Percentiles rank a stretch among this genome's conserved stretches.
These are phyloP conservation scores for Caiman crocodilus DNA, from an alignment of 2,797 vertebrate species.

Conservation along the genomic window DNA sequence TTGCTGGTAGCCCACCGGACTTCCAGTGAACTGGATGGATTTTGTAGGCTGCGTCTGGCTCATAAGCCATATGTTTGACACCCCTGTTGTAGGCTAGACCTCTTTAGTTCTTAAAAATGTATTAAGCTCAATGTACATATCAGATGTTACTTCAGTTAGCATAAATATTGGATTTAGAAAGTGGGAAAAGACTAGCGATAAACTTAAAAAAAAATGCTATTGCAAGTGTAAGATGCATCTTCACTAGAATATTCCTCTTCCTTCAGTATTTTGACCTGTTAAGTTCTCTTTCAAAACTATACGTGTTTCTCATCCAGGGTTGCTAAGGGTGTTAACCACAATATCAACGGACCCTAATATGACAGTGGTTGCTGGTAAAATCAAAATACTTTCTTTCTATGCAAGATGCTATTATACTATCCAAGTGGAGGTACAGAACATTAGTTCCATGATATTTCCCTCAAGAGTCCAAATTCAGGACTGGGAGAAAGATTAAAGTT, in stretches of 20 bases:
- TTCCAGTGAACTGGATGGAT: too few species aligned
- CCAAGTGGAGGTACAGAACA: neutral
- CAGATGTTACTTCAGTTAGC: too few species aligned
- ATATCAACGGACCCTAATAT: neutral
- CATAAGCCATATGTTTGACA: too few species aligned
- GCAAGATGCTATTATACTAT: neutral
- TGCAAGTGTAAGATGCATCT: neutral
- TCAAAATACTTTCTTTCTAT: too few species aligned
- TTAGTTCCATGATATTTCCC: neutral
- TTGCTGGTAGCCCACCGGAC: too few species aligned
- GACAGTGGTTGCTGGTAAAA: neutral
- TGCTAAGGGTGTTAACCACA: neutral
- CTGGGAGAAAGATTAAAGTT: neutral
- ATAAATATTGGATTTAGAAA: neutral
- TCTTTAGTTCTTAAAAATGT: too few species aligned
- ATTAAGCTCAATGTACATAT: too few species aligned
- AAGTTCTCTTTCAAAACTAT: neutral
- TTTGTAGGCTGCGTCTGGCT: too few species aligned
- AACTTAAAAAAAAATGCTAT: neutral
- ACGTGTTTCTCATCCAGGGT: neutral
- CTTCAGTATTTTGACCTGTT: neutral
- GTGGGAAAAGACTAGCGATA: neutral
- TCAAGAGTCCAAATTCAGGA: neutral
- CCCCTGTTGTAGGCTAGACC: too few species aligned
- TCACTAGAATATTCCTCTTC: neutral